Base-by-base conservation (phyloP, 2,888 invertebrate species). In the Eueremaeus valkanovi region DNA sequence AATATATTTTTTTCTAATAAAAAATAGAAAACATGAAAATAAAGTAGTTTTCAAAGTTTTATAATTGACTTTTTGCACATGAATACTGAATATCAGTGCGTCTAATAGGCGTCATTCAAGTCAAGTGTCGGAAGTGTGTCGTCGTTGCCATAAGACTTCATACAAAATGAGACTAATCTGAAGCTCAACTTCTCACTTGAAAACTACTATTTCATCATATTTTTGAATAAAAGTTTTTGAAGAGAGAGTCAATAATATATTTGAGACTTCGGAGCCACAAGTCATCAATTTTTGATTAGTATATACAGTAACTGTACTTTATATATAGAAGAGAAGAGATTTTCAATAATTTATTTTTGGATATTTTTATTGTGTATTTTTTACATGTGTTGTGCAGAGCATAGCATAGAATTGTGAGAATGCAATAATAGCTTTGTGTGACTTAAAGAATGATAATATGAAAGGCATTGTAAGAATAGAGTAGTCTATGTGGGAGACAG, bases 31-130 rank as follows among this genome's bases (percentile, higher is more conserved):
- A 13, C 24, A 55, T n/a, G 55, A 55, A 55, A 55, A 55, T 55
- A 55, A 27, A 55, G 55, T 18, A 18, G 27, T 55, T 55, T 51
- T 55, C 13, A 55, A 27, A 55, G 55, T 55, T 55, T 36, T 55
- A 55, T 55, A 55, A 55, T 55, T 55, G 55, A 55, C 55, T 55
- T 55, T 55, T 55, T 55, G 24, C 55, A 27, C 55, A 55, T 55
- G 24, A 55, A 24, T 55, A 24, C 24, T n/a, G 55, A 55, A 27
- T 55, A 55, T 55, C 55, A 21, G 27, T 55, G 24, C 11, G 27
- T 11, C 24, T 55, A 55, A 27, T 55, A 55, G 55, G 24, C 55
- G 55, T 55, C 55, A 55, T 27, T 55, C 24, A 27, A 55, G 55
- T 55, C 55, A 55, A 55, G 55, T 55, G 55, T 55, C 55, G 55